These are phyloP conservation scores for Venustaconcha ellipsiformis DNA, from an alignment of 1,140 invertebrate genomes.

Conservation along the genomic window DNA sequence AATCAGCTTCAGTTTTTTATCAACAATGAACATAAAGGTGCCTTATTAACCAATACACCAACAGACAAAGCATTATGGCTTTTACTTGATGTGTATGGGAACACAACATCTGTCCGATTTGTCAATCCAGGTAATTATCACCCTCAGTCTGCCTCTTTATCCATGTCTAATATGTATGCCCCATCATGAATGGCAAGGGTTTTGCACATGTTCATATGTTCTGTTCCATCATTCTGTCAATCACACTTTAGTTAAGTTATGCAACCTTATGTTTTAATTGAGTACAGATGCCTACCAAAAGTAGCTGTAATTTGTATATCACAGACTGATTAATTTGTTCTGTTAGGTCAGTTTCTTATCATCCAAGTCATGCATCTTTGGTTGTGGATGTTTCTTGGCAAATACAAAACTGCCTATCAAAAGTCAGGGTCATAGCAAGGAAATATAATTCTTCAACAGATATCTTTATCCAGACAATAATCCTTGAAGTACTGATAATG, in stretches of 20 bases:
- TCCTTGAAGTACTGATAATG: no score
- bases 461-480: no score
- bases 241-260: neutral
- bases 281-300: neutral
- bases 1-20: slow-evolving; percentile 68
- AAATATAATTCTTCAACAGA: no score
- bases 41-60: slow-evolving; percentile 60
- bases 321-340: no score
- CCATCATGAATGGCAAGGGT: neutral
- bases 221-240: neutral
- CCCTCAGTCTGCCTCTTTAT: neutral
- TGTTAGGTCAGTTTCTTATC: no score
- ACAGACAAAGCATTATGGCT: slow-evolving; percentile 64
- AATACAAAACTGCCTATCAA: no score
- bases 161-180: neutral
- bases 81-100: slow-evolving; percentile 68
- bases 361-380: no score
- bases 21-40: slow-evolving; percentile 66
- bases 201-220: neutral
- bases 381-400: no score
- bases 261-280: neutral
- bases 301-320: no score
- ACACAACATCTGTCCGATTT: slow-evolving; percentile 63
- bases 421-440: no score
- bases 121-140: slow-evolving; percentile 62